Evolutionary conservation across 2,888 invertebrate genomes (phyloP).

Genomic region (Nowickia ferox): DNA sequence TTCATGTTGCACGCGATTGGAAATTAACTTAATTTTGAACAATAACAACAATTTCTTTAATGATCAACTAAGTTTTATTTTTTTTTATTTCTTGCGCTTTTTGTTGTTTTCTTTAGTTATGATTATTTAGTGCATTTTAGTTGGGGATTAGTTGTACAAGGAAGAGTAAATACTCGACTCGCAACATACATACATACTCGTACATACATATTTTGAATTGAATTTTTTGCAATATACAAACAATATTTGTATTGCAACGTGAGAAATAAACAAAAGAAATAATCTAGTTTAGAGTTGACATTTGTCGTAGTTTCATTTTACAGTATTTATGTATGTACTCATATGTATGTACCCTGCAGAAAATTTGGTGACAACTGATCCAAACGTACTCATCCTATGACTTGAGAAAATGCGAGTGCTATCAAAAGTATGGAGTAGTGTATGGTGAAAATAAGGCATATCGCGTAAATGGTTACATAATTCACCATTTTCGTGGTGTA

Average conservation of each 20-base stretch:
- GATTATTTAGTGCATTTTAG: conserved; percentile 30
- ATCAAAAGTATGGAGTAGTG: no score
- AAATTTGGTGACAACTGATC: no score
- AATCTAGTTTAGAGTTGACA: conserved; percentile 65
- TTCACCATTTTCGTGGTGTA: no score
- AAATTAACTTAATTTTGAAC: conserved; percentile 75
- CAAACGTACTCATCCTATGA: no score
- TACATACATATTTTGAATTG: not conserved
- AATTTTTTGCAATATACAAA: conserved; percentile 6
- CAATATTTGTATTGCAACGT: conserved; percentile 56
- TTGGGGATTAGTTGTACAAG: conserved; percentile 16
- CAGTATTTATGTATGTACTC: not conserved
- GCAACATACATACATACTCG: not conserved
- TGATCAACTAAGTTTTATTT: conserved; percentile 51
- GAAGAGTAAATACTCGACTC: not conserved
- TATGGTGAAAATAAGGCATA: no score
- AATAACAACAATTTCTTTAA: conserved; percentile 70
- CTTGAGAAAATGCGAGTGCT: no score
- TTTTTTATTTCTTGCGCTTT: conserved; percentile 26
- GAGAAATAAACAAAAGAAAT: conserved; percentile 64
- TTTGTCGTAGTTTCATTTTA: conserved; percentile 47
- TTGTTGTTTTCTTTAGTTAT: conserved; percentile 24
- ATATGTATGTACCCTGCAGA: no score
- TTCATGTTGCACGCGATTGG: conserved; percentile 75
- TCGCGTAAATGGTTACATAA: no score